Percentiles rank a stretch among this genome's conserved stretches.
These are phyloP conservation scores for Epizoanthus rinbou DNA, from an alignment of 92 coral and sea anemone genomes.

Conservation along the genomic window DNA sequence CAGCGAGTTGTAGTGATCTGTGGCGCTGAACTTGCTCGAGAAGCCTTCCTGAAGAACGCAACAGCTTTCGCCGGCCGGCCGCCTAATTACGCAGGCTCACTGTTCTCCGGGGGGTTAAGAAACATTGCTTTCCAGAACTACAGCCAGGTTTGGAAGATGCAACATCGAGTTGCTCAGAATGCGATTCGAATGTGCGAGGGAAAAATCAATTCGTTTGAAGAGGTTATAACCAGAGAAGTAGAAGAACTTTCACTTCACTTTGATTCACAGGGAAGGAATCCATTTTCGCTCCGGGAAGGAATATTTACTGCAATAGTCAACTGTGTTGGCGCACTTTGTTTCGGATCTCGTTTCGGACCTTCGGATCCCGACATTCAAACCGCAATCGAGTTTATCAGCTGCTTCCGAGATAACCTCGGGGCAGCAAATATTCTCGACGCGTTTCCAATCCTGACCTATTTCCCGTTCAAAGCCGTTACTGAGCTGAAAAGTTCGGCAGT, in stretches of 20 bases:
- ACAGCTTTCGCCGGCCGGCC: constrained; percentile 84
- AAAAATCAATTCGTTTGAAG: constrained; percentile 46
- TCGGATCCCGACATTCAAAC: constrained; percentile 61
- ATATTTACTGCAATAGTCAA: constrained; percentile 63
- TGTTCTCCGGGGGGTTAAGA: constrained; percentile 62
- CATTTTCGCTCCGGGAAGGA: constrained; percentile 59
- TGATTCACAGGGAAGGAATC: constrained; percentile 40
- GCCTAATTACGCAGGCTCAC: constrained; percentile 62
- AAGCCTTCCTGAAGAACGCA: constrained; percentile 70
- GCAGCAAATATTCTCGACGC: constrained; percentile 82
- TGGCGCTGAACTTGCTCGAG: constrained; percentile 72
- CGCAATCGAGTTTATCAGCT: constrained; percentile 55
- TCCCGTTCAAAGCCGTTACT: constrained; percentile 68
- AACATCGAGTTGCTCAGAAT: constrained; percentile 59
- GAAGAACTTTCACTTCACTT: constrained; percentile 55
- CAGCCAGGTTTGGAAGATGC: constrained; percentile 58
- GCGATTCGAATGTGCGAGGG: constrained; percentile 56
- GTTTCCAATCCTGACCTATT: constrained; percentile 70
- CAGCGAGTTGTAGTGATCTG: constrained; percentile 69
- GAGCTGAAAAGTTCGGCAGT: constrained; percentile 47
- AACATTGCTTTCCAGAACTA: constrained; percentile 71
- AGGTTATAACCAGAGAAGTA: constrained; percentile 57
- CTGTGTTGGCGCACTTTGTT: constrained; percentile 59
- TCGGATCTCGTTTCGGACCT: constrained; percentile 65
- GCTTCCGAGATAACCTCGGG: constrained; percentile 73